These are phyloP conservation scores for Dendrolimus pini DNA, from an alignment of 2,888 invertebrate genomes.

Conservation along the genomic window DNA sequence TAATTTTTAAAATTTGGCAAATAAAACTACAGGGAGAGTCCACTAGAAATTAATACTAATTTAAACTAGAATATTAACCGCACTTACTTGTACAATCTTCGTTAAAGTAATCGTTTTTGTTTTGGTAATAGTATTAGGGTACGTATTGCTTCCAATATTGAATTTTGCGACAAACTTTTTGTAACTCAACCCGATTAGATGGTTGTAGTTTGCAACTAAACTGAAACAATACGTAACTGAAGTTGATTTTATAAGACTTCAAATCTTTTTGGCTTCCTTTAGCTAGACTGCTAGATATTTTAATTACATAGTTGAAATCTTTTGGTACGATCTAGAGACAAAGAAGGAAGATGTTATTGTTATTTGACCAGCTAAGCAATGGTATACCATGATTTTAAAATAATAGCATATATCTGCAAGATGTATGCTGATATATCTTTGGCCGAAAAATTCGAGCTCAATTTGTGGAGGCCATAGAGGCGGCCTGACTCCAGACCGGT, in stretches of 20 bases:
- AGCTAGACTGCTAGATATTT: not conserved
- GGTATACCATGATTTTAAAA: no score
- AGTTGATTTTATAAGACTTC: not conserved
- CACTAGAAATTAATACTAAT: not conserved
- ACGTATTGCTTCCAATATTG: constrained; percentile 85
- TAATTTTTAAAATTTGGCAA: no score
- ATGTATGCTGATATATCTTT: no score
- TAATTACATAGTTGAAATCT: not conserved
- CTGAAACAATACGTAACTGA: constrained; percentile 49
- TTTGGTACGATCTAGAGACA: not conserved
- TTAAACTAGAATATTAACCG: constrained; percentile 5
- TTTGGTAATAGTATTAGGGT: constrained; percentile 82
- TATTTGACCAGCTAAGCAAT: no score
- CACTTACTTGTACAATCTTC: constrained; percentile 81
- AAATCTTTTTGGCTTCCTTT: not conserved
- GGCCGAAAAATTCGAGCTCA: no score
- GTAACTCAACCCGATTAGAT: constrained; percentile 75
- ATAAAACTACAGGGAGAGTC: no score
- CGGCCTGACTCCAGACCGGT: no score
- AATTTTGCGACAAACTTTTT: constrained; percentile 74
- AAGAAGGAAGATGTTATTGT: no score
- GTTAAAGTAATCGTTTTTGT: constrained; percentile 84
- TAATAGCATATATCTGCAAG: no score
- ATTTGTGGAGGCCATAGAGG: no score
- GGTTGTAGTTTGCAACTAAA: constrained; percentile 79